Evolutionary conservation across 2,888 invertebrate genomes (phyloP).

Genomic region (Leptopilina myrica): DNA sequence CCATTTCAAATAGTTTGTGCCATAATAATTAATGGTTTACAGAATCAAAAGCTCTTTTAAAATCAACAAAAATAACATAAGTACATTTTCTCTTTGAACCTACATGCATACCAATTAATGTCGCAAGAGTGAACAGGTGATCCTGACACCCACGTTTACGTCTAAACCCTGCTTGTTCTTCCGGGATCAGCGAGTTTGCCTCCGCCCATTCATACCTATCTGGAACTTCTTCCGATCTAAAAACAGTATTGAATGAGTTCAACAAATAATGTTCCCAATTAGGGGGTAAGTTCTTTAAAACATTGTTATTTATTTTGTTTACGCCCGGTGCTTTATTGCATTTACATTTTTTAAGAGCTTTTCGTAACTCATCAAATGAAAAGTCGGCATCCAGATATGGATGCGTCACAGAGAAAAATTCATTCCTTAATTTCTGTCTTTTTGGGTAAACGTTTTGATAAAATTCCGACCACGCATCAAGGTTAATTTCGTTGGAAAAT

Average conservation of each 20-base stretch:
- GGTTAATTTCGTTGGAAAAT: not conserved
- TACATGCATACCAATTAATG: not conserved
- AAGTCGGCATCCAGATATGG: not conserved
- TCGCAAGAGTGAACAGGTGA: constrained; percentile 9
- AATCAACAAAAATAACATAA: not conserved
- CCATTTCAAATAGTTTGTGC: not conserved
- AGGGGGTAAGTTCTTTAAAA: constrained; percentile 34
- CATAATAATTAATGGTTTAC: not conserved
- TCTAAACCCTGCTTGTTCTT: constrained; percentile 5
- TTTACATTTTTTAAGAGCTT: constrained; percentile 38
- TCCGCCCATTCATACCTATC: not conserved
- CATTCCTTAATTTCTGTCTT: not conserved
- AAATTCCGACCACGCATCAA: not conserved
- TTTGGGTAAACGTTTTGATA: not conserved
- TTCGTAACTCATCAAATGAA: not conserved
- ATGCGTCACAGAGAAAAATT: not conserved
- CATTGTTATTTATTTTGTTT: constrained; percentile 40
- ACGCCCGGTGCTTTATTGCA: constrained; percentile 41
- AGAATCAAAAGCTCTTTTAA: constrained; percentile 3
- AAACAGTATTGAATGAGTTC: constrained; percentile 8
- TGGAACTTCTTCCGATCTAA: constrained; percentile 2
- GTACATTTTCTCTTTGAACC: not conserved
- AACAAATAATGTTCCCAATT: not conserved
- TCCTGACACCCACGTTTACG: constrained; percentile 6
- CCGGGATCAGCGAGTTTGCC: not conserved